Conservation (phyloP, 1,140 invertebrate genomes). For the Proales similis region DNA sequence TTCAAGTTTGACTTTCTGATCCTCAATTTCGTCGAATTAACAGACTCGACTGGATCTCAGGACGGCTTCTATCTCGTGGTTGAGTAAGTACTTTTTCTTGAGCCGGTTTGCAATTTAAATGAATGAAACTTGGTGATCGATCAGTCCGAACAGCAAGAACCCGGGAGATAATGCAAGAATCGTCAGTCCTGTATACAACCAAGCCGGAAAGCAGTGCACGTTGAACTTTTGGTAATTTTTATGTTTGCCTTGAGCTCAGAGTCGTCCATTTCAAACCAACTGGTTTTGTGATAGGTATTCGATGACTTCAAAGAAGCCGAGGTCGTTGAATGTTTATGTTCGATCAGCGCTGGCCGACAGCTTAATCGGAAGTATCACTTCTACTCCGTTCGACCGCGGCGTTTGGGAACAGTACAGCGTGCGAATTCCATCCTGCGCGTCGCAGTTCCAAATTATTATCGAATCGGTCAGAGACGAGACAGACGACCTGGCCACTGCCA, state of each 20-base stretch:
- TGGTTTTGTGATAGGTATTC: slow-evolving; percentile 26
- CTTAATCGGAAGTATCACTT: slow-evolving; percentile 3
- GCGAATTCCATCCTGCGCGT: slow-evolving; percentile 42
- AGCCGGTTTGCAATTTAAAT: background rate
- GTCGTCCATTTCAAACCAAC: background rate
- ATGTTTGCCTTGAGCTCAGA: background rate
- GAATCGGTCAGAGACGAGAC: slow-evolving; percentile 41
- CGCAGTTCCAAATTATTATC: slow-evolving; percentile 44
- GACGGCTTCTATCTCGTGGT: slow-evolving; percentile 11
- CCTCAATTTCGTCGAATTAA: too few species aligned
- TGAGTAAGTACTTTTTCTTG: slow-evolving; percentile 28
- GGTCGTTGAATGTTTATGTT: slow-evolving; percentile 40
- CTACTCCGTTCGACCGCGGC: slow-evolving; percentile 17
- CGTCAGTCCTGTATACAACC: slow-evolving; percentile 43
- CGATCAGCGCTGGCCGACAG: slow-evolving; percentile 10
- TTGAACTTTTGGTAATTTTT: slow-evolving; percentile 32
- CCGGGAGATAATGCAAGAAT: slow-evolving; percentile 38
- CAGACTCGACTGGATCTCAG: background rate
- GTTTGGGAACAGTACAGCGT: slow-evolving; percentile 42
- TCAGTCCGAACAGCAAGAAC: slow-evolving; percentile 28
- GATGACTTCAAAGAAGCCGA: slow-evolving; percentile 33
- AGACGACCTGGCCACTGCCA: slow-evolving; percentile 43
- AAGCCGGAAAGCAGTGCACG: slow-evolving; percentile 39
- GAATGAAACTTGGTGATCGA: background rate
- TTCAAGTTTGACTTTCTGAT: too few species aligned